Evolutionary conservation across 2,888 invertebrate species (phyloP).

Genomic region (Agonopterix heracliana): DNA sequence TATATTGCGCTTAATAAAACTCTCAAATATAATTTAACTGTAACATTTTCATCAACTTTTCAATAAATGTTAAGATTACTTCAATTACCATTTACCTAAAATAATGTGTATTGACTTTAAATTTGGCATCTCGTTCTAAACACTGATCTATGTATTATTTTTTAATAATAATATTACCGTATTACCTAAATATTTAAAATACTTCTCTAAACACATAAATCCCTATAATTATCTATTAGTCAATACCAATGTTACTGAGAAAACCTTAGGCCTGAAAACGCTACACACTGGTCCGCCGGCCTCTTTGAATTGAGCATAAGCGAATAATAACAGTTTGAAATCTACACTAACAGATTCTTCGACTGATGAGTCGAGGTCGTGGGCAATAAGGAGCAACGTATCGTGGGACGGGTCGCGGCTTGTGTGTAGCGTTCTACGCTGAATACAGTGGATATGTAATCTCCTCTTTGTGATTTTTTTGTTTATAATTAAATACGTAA

Average conservation of each 20-base stretch:
- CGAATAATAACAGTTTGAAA: slow-evolving; percentile 20
- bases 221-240: slow-evolving; percentile 72
- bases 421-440: slow-evolving; percentile 64
- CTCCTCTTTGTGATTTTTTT: slow-evolving; percentile 53
- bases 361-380: too few relatives aligned
- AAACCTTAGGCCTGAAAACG: slow-evolving; percentile 69
- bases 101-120: slow-evolving; percentile 81
- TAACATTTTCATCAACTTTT: slow-evolving; percentile 74
- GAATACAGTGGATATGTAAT: slow-evolving; percentile 67
- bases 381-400: slow-evolving; percentile 19
- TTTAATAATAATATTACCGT: slow-evolving; percentile 63
- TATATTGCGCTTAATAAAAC: slow-evolving; percentile 74
- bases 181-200: slow-evolving; percentile 75
- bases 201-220: slow-evolving; percentile 76
- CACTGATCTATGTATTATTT: slow-evolving; percentile 67
- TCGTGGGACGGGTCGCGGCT: slow-evolving; percentile 5
- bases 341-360: slow-evolving; percentile 6
- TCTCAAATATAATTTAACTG: slow-evolving; percentile 76
- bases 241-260: slow-evolving; percentile 69
- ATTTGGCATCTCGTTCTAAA: slow-evolving; percentile 80
- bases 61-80: slow-evolving; percentile 72
- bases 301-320: slow-evolving; percentile 44
- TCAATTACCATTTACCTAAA: slow-evolving; percentile 76
- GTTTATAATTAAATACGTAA: slow-evolving; percentile 35
- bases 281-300: slow-evolving; percentile 48